A percentile compares a stretch with the other conserved stretches of the same genome.
phyloP scores from a whole-genome alignment of 2,113 vertebrate genomes.

The Colinus virginianus region DNA sequence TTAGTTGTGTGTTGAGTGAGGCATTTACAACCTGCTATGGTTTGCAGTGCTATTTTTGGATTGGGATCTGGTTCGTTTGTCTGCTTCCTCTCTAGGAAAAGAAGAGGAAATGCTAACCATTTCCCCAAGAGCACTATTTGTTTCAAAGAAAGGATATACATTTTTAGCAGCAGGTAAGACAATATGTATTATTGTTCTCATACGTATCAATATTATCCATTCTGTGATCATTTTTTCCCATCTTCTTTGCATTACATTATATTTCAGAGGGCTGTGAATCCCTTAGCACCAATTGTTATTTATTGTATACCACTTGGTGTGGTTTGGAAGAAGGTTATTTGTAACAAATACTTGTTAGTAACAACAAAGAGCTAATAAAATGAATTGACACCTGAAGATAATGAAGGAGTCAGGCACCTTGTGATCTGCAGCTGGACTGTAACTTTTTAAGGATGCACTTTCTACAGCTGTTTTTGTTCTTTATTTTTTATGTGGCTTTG shows the following conservation, averaged over 20 bases:
- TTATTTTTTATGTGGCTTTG: background rate
- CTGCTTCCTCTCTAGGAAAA: conserved; percentile 73
- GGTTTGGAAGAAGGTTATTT: background rate
- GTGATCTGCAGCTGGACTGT: background rate
- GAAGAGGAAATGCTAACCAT: conserved; percentile 80
- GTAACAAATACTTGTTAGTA: background rate
- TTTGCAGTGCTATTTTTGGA: background rate
- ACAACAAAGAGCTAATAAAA: conserved; percentile 15
- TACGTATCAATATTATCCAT: background rate
- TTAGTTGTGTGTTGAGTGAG: background rate
- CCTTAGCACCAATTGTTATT: background rate
- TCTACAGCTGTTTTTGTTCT: background rate
- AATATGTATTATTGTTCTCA: background rate
- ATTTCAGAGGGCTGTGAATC: conserved; percentile 17
- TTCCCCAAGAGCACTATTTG: conserved; percentile 87
- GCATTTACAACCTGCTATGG: background rate
- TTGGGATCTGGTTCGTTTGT: background rate
- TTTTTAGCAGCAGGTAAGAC: conserved; percentile 90
- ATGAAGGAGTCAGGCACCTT: background rate
- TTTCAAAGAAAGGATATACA: conserved; percentile 81
- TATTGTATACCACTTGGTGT: background rate
- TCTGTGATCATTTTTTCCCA: background rate
- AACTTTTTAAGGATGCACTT: background rate
- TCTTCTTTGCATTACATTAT: background rate
- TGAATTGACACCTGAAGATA: background rate